A percentile compares a stretch with the other conserved stretches of the same genome.
These are phyloP conservation scores for Heliothis subflexa DNA, from an alignment of 1,140 invertebrate species.

Conservation along the genomic window DNA sequence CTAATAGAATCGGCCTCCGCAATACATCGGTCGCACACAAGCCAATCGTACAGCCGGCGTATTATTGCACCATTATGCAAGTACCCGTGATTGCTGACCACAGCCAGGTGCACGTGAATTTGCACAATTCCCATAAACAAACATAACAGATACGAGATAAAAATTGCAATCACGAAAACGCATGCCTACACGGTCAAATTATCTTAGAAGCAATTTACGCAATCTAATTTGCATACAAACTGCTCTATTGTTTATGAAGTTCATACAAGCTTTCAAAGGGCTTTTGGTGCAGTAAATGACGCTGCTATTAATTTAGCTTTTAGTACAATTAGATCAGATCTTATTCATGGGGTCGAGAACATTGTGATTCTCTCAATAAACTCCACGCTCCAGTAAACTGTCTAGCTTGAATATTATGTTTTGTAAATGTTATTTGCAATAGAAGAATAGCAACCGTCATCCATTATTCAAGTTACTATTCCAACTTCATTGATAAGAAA, in stretches of 20 bases:
- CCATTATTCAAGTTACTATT: too few species aligned
- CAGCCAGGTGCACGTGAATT: conserved; percentile 39
- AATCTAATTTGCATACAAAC: conserved; percentile 63
- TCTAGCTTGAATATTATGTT: too few species aligned
- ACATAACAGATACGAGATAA: conserved; percentile 44
- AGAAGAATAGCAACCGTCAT: too few species aligned
- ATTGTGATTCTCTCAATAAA: background rate
- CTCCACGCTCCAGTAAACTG: too few species aligned
- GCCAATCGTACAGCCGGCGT: background rate
- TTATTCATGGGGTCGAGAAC: background rate
- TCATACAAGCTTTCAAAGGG: conserved; percentile 18
- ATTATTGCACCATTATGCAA: conserved; percentile 52
- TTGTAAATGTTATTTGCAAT: too few species aligned
- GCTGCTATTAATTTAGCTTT: background rate
- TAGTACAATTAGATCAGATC: background rate
- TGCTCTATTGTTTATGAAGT: conserved; percentile 55
- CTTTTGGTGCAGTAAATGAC: conserved; percentile 2
- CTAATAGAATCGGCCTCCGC: conserved; percentile 61
- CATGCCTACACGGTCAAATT: conserved; percentile 27
- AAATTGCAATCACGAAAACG: conserved; percentile 34
- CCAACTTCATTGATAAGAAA: too few species aligned
- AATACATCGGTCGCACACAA: conserved; percentile 12
- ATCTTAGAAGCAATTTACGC: conserved; percentile 36
- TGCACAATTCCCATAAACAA: conserved; percentile 51
- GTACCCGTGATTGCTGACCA: conserved; percentile 33